These are phyloP conservation scores for Anneissia japonica DNA, from an alignment of 35 echinoderm and acorn worm species.

Conservation along the genomic window DNA sequence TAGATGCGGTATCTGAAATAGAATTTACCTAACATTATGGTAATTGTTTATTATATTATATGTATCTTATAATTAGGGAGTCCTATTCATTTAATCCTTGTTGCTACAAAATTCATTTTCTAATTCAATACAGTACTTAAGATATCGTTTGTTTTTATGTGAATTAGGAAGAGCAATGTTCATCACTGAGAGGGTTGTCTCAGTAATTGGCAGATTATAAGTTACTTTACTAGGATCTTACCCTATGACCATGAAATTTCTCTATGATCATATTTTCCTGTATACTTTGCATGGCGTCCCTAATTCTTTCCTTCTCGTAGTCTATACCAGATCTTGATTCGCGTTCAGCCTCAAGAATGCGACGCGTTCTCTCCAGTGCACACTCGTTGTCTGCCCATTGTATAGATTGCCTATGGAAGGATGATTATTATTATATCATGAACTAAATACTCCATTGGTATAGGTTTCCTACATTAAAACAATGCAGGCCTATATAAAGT, in stretches of 20 bases:
- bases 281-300: conserved; percentile 54
- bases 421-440: no score
- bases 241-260: conserved; percentile 79
- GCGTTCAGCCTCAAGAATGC: conserved; percentile 56
- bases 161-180: neutral
- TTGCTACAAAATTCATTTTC: neutral
- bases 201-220: neutral
- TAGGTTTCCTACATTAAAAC: no score
- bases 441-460: no score
- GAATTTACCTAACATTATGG: no score
- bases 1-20: no score
- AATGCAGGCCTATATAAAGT: no score
- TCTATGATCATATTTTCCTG: conserved; percentile 86
- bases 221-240: neutral
- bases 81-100: neutral
- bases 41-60: neutral
- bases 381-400: conserved; percentile 54
- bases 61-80: neutral
- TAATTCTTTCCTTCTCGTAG: conserved; percentile 63
- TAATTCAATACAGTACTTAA: neutral
- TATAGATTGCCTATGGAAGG: conserved; percentile 13
- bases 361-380: conserved; percentile 42
- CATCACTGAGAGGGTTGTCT: neutral
- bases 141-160: neutral
- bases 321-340: conserved; percentile 21